Conservation (phyloP, 2,797 vertebrate genomes). For the Eupleurogrammus muticus region DNA sequence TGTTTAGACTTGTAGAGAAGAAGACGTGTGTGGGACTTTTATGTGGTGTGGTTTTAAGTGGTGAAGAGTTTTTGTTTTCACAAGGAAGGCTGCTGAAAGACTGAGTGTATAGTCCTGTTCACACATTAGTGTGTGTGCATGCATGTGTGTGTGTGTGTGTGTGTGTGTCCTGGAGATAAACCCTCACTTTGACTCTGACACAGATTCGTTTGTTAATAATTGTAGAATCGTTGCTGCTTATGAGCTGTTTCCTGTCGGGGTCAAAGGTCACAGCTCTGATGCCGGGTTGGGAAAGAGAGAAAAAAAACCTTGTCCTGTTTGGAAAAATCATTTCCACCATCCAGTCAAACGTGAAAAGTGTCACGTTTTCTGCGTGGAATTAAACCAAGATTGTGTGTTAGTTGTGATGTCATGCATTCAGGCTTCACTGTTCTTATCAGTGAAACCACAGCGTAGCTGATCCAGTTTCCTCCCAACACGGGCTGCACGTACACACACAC, state of each 20-base stretch:
- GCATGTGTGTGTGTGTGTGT: background rate
- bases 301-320: background rate
- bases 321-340: background rate
- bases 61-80: no score
- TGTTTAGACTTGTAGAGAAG: background rate
- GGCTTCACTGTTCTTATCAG: background rate
- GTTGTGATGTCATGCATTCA: background rate
- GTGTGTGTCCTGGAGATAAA: conserved; percentile 17
- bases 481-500: background rate
- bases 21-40: no score
- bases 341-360: no score
- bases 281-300: background rate
- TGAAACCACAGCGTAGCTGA: background rate
- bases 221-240: background rate
- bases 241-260: conserved; percentile 20
- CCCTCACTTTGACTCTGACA: conserved; percentile 23
- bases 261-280: conserved; percentile 8
- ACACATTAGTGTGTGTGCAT: background rate
- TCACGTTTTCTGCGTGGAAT: no score
- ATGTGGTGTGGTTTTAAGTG: no score
- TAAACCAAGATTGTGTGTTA: no score
- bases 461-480: background rate
- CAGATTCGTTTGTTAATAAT: background rate
- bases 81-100: background rate
- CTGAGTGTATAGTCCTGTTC: no score